Percentiles rank a stretch among this genome's conserved stretches.
phyloP scores from a whole-genome alignment of 2,888 invertebrate genomes.

The Scaptomyza parva region DNA sequence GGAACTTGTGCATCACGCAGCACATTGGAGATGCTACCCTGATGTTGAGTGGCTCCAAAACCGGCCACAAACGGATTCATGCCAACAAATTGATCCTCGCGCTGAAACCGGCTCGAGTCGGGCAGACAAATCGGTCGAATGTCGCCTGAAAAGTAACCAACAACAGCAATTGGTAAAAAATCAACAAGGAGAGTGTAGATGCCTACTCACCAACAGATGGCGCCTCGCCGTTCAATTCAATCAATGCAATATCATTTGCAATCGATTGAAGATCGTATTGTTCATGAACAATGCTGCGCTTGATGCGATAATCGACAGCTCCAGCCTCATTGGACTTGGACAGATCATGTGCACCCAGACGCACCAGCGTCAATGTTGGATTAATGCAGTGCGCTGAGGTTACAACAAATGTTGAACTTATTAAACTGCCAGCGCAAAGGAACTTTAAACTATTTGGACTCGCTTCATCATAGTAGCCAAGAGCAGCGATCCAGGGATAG shows the following conservation, averaged over 20 bases:
- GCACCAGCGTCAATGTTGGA: constrained; percentile 86
- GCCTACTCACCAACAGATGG: constrained; percentile 67
- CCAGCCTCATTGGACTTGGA: constrained; percentile 86
- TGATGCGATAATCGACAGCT: constrained; percentile 88
- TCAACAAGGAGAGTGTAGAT: no score
- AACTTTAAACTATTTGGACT: constrained; percentile 85
- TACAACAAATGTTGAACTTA: constrained; percentile 89
- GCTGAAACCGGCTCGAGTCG: constrained; percentile 82
- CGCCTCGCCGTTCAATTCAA: constrained; percentile 86
- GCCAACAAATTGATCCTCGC: constrained; percentile 82
- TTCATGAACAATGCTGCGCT: constrained; percentile 88
- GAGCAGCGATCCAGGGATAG: constrained; percentile 94
- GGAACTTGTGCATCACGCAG: constrained; percentile 86
- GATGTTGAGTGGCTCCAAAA: constrained; percentile 89
- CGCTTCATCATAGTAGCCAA: constrained; percentile 86
- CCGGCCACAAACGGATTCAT: constrained; percentile 90
- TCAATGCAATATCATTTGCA: constrained; percentile 92
- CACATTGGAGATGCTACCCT: constrained; percentile 81
- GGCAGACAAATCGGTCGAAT: constrained; percentile 93
- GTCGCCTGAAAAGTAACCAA: constrained; percentile 85
- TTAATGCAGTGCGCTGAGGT: constrained; percentile 88
- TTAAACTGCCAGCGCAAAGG: constrained; percentile 91
- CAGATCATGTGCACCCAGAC: constrained; percentile 92
- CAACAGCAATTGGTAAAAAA: not conserved
- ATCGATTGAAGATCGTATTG: constrained; percentile 87